phyloP scores from a whole-genome alignment of 2,113 vertebrate species.

The Isichthys henryi region DNA sequence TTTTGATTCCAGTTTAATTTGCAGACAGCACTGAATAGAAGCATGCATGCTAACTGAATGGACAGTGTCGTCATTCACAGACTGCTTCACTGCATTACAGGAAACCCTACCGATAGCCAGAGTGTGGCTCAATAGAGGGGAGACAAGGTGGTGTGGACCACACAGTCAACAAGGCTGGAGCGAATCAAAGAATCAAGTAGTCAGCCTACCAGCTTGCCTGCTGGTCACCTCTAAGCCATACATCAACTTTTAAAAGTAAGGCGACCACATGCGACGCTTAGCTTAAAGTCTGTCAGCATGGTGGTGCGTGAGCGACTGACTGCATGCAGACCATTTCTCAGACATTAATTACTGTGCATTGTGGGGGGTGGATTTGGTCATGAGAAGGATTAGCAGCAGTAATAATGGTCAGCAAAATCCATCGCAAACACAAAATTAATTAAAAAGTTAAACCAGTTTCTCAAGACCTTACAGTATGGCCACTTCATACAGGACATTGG shows the following conservation, averaged over 20 bases:
- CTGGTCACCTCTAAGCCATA: not conserved
- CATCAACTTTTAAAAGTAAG: not conserved
- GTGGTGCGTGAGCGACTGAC: not conserved
- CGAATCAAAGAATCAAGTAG: not conserved
- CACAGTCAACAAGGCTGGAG: not conserved
- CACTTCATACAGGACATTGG: not conserved
- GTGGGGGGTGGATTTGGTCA: not conserved
- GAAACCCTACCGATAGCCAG: not conserved
- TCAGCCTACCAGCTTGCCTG: not conserved
- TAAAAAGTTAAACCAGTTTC: not conserved
- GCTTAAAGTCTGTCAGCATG: not conserved
- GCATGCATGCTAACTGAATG: not conserved
- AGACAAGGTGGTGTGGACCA: not conserved
- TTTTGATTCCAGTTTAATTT: not conserved
- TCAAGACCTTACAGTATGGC: not conserved
- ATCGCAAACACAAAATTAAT: not conserved
- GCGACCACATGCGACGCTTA: not conserved
- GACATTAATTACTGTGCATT: not conserved
- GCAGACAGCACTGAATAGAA: not conserved
- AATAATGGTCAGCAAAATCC: not conserved
- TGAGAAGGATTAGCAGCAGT: not conserved
- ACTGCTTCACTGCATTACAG: not conserved
- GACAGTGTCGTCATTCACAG: not conserved
- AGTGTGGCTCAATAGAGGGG: not conserved
- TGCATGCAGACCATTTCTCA: not conserved